Evolutionary conservation across 2,888 invertebrate genomes (phyloP).

Genomic region (Phengaris alcon): DNA sequence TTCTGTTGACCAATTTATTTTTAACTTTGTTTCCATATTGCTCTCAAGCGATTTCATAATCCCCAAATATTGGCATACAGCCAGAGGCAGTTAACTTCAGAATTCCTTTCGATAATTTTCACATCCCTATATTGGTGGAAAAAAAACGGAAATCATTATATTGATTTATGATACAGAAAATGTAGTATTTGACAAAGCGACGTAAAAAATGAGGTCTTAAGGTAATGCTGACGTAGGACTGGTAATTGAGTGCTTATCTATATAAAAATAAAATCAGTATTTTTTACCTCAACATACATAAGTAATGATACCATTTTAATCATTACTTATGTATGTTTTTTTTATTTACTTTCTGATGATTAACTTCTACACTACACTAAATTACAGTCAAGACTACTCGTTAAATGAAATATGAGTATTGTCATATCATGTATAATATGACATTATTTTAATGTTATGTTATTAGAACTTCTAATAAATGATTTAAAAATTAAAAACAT

Average conservation of each 20-base stretch:
- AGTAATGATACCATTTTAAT: too few relatives aligned
- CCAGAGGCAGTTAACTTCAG: conserved; percentile 57
- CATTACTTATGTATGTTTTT: too few relatives aligned
- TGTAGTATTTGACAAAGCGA: conserved; percentile 36
- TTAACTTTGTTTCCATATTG: conserved; percentile 38
- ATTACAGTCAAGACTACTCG: too few relatives aligned
- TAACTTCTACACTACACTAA: too few relatives aligned
- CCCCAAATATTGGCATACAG: conserved; percentile 52
- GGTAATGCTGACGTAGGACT: conserved; percentile 1
- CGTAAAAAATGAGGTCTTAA: conserved; percentile 28
- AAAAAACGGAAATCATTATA: conserved; percentile 70
- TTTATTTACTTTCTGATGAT: too few relatives aligned
- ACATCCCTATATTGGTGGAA: too few relatives aligned
- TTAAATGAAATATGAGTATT: too few relatives aligned
- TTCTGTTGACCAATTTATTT: conserved; percentile 33
- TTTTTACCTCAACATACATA: background rate
- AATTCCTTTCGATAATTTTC: conserved; percentile 54
- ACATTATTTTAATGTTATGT: too few relatives aligned
- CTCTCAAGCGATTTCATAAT: conserved; percentile 44
- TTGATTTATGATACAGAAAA: conserved; percentile 60
- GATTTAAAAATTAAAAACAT: too few relatives aligned
- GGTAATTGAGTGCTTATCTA: background rate
- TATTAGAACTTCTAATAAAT: too few relatives aligned
- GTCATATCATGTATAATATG: too few relatives aligned
- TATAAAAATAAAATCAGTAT: background rate